Percentiles rank a stretch among this genome's conserved stretches.
Conservation (phyloP, 2,888 invertebrate species). For the Thecocarcelia acutangulata region DNA sequence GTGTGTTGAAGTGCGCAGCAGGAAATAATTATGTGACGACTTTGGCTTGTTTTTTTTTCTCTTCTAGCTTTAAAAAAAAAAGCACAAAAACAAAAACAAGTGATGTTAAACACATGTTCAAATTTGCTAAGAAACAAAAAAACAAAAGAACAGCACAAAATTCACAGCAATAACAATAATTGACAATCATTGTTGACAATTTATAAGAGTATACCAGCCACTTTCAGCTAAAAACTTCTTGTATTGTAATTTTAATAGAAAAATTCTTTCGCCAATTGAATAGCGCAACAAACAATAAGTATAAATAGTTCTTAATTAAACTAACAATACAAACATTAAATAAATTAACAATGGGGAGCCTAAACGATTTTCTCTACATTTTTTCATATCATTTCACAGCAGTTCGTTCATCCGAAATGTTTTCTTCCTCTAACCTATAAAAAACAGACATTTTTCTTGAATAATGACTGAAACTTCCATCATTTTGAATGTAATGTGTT, state of each 20-base stretch:
- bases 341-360: not conserved
- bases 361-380: too few relatives aligned
- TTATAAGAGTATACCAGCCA: slow-evolving; percentile 24
- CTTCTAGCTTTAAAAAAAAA: not conserved
- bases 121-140: slow-evolving; percentile 25
- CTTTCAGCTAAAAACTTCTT: not conserved
- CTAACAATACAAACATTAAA: not conserved
- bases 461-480: too few relatives aligned
- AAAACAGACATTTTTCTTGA: too few relatives aligned
- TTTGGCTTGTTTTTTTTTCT: slow-evolving; percentile 24
- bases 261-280: slow-evolving; percentile 11
- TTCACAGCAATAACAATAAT: slow-evolving; percentile 53
- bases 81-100: slow-evolving; percentile 31
- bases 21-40: slow-evolving; percentile 65
- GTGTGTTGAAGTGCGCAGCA: slow-evolving; percentile 50
- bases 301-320: slow-evolving; percentile 6
- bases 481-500: too few relatives aligned
- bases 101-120: slow-evolving; percentile 63
- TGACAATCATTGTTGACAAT: slow-evolving; percentile 51
- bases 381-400: too few relatives aligned
- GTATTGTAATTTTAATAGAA: slow-evolving; percentile 9
- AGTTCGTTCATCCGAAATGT: too few relatives aligned
- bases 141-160: not conserved
- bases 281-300: slow-evolving; percentile 2
- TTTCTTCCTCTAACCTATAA: too few relatives aligned